A percentile compares a stretch with the other conserved stretches of the same genome.
These are phyloP conservation scores for Physocephala rufipes DNA, from an alignment of 2,888 invertebrate species.

Conservation along the genomic window DNA sequence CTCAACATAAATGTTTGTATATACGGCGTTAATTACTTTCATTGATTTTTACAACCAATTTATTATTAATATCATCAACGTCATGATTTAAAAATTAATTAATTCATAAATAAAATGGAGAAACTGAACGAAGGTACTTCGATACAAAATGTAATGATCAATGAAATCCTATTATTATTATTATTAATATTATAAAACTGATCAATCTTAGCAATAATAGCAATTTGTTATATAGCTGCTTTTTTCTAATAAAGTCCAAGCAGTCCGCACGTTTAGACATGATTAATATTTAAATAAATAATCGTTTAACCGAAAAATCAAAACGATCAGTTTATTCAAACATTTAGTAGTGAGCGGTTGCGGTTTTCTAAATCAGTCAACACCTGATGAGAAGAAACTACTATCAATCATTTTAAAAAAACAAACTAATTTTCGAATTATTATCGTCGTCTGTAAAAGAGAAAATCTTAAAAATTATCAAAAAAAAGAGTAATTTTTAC, in stretches of 20 bases:
- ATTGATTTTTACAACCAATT: too few species aligned
- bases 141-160: too few species aligned
- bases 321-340: slow-evolving; percentile 32
- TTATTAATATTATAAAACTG: too few species aligned
- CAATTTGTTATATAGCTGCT: neutral
- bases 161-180: too few species aligned
- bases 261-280: neutral
- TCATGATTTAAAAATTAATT: too few species aligned
- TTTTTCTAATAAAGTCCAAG: neutral
- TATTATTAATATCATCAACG: too few species aligned
- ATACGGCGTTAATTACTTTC: too few species aligned
- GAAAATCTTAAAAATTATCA: neutral
- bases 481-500: neutral
- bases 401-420: neutral
- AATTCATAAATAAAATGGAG: too few species aligned
- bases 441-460: too few species aligned
- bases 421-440: neutral
- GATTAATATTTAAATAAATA: neutral
- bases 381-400: neutral
- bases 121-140: too few species aligned
- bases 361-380: neutral
- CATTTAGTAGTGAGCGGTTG: slow-evolving; percentile 26
- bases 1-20: too few species aligned
- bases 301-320: slow-evolving; percentile 14
- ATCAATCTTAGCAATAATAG: neutral